These are phyloP conservation scores for Dascyllus trimaculatus DNA, from an alignment of 2,113 vertebrate genomes.

Conservation along the genomic window DNA sequence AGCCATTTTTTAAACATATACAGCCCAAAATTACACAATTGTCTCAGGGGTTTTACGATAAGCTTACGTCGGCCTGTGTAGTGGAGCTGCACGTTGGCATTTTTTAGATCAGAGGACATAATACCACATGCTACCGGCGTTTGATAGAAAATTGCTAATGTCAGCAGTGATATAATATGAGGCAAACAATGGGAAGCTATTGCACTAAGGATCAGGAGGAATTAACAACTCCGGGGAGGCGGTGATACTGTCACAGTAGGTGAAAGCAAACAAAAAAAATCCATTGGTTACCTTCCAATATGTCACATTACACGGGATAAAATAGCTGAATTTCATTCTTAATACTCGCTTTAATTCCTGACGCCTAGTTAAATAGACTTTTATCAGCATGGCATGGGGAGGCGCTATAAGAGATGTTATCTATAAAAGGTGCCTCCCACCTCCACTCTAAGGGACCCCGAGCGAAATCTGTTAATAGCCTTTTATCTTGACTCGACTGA, in stretches of 20 bases:
- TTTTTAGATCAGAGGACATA: background rate
- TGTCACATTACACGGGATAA: slow-evolving; percentile 18
- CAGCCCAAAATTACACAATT: background rate
- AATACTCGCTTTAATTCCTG: background rate
- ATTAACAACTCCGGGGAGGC: background rate
- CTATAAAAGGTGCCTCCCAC: background rate
- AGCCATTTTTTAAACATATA: background rate
- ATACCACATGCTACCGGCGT: background rate
- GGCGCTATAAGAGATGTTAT: background rate
- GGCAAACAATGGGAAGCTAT: background rate
- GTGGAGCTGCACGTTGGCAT: background rate
- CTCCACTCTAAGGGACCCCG: background rate
- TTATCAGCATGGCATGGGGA: background rate
- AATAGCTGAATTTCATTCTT: slow-evolving; percentile 12
- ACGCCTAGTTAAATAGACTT: background rate
- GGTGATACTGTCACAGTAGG: slow-evolving; percentile 3
- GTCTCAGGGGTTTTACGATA: background rate
- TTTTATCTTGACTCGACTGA: slow-evolving; percentile 41
- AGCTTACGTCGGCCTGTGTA: background rate
- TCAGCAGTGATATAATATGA: background rate
- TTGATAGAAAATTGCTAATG: background rate
- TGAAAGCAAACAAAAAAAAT: slow-evolving; percentile 14
- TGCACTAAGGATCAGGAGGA: slow-evolving; percentile 1
- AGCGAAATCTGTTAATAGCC: slow-evolving; percentile 28
- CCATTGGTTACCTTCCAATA: slow-evolving; percentile 2